These are phyloP conservation scores for Zaprionus lachaisei DNA, from an alignment of 1,140 invertebrate genomes.

Conservation along the genomic window DNA sequence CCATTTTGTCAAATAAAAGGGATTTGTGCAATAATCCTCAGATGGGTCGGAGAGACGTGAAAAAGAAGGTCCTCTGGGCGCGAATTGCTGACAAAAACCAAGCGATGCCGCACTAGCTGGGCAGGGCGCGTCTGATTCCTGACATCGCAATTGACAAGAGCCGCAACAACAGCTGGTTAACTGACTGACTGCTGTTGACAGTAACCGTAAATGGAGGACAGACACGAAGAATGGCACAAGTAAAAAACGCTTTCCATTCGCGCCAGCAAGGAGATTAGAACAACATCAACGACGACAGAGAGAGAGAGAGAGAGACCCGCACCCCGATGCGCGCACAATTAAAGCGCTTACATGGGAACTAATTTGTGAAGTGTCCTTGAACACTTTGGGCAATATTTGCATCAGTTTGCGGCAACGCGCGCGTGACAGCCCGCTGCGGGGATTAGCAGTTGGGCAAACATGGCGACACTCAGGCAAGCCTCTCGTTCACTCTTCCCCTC, in stretches of 20 bases:
- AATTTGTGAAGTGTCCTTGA: constrained; percentile 78
- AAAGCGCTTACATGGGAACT: constrained; percentile 83
- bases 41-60: constrained; percentile 57
- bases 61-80: constrained; percentile 43
- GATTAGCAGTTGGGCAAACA: constrained; percentile 74
- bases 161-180: constrained; percentile 67
- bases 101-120: neutral
- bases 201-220: constrained; percentile 12
- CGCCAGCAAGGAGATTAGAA: constrained; percentile 60
- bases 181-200: constrained; percentile 48
- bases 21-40: constrained; percentile 71
- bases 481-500: neutral
- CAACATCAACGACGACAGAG: neutral
- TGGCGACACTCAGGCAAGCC: constrained; percentile 64
- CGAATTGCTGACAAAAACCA: constrained; percentile 32
- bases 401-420: constrained; percentile 68
- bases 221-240: constrained; percentile 4
- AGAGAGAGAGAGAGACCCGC: neutral
- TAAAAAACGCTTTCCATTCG: constrained; percentile 63
- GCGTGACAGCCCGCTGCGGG: constrained; percentile 74
- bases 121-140: constrained; percentile 60
- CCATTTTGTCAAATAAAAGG: constrained; percentile 79
- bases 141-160: constrained; percentile 76
- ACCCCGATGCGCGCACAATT: constrained; percentile 45
- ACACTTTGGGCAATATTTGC: constrained; percentile 72